Base-by-base conservation (phyloP, 2,888 invertebrate species). In the Melieria picta region DNA sequence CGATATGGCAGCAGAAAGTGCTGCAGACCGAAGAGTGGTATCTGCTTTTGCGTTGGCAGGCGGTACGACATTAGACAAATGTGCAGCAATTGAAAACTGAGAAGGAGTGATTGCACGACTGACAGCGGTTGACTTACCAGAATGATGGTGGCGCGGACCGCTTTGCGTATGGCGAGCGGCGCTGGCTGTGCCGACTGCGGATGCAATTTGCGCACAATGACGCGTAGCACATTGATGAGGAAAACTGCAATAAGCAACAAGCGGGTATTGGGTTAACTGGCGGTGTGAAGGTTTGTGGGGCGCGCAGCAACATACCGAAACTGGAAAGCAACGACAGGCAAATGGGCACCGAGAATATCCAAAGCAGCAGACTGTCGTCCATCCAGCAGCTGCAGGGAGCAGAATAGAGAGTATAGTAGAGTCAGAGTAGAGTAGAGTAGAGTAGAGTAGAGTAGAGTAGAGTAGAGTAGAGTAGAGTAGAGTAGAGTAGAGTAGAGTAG, bases 21-120 rank as follows among this genome's bases (percentile, higher is more conserved):
- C 80, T 94, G 93, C 2, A 94, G 86, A 0, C 94, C 94, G 71
- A 94, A 91, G 0, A 94, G 86, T 0, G 94, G 94, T n/a, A 93
- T 86, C 89, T 89, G 79, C 71, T 4, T 13, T 46, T 9, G 46
- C 9, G 4, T 16, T 62, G 58, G 30, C 30, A 30, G 1, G 30
- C 30, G 30, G 50, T 45, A 50, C 1, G 16, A 42, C 2, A 16
- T 42, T 13, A 42, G 16, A 46, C 6, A 47, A 5, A 56, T 5
- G 11, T 30, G 4, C 10, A 42, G 4, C 7, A 71, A 7, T 6
- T 9, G 13, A 13, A 65, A 13, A 61, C 0, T 7, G 45, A 60
- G 50, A 63, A 11, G 50, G 43, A 10, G 64, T 43, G 52, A 16
- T n/a, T 13, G 1, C 3, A n/a, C 11, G 46, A 5, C 16, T 3